Base-by-base conservation (phyloP, 1,140 invertebrate genomes). In the Probaryconus sp. region DNA sequence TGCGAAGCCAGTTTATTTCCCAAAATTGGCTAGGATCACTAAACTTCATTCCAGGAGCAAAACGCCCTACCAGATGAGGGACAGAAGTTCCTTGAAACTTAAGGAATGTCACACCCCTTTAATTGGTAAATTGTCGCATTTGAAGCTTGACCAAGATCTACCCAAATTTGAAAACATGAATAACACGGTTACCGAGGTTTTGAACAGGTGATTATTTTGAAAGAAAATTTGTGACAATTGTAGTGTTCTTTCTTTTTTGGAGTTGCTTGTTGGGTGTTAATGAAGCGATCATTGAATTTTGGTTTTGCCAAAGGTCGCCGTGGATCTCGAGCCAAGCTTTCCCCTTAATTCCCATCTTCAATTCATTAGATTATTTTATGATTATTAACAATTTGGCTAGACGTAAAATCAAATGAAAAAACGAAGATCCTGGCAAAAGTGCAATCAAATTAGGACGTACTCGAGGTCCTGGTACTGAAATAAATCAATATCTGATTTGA, bases 91-190 rank as follows among this genome's bases (percentile, higher is more conserved):
- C 7, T 68, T 77, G 5, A 77, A 80, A 16, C 21, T 40, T 2
- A 80, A 78, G 17, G 40, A 61, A n/a, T 65, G 75, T 9, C 76
- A 84, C 14, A 87, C 85, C 5, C 85, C 86, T 0, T 28, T 87
- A 3, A 72, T 79, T 13, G 84, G 82, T 0, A 83, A 83, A 42
- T 43, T 87, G 1, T 81, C 83, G 0, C 65, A 76, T 43, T 33
- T 88, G 11, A 82, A 79, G 7, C 63, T 88, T 10, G 83, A 88
- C 48, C 84, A 84, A 18, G 83, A 88, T 50, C 60, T 81, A 5
- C 77, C 81, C 0, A 86, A 84, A n/a, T 84, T 75, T 50, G 82
- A 87, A 9, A 85, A 86, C 56, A 83, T 82, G 81, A 81, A 87
- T 24, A 85, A 85, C 47, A 83, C 81, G 0, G 77, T 85, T 5